Conservation (phyloP, 2,888 invertebrate genomes). For the Oscheius myriophilus region DNA sequence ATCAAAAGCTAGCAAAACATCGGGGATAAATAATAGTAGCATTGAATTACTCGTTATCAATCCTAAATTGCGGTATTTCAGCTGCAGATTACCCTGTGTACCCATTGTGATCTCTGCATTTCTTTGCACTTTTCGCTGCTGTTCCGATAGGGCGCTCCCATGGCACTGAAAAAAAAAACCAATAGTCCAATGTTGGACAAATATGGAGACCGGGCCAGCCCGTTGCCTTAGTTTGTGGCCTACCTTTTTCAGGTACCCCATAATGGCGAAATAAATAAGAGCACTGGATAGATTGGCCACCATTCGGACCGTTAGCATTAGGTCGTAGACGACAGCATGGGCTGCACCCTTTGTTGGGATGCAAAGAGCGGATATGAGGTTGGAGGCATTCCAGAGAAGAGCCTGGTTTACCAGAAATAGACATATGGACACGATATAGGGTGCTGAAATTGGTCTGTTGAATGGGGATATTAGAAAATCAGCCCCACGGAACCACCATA, state of each 20-base stretch:
- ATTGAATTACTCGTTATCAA: slow-evolving; percentile 32
- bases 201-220: too few species aligned
- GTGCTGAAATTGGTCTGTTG: slow-evolving; percentile 34
- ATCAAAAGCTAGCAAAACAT: slow-evolving; percentile 36
- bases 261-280: slow-evolving; percentile 34
- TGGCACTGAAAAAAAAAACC: too few species aligned
- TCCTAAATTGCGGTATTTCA: background rate
- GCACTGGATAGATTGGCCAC: slow-evolving; percentile 37
- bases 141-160: too few species aligned
- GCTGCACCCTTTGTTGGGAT: slow-evolving; percentile 44
- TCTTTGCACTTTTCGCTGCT: too few species aligned
- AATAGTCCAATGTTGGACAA: too few species aligned
- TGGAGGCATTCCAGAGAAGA: slow-evolving; percentile 18
- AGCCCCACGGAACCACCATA: too few species aligned
- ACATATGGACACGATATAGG: slow-evolving; percentile 11
- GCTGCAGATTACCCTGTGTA: too few species aligned
- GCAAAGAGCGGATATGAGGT: slow-evolving; percentile 29
- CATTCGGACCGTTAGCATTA: slow-evolving; percentile 40
- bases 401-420: slow-evolving; percentile 30
- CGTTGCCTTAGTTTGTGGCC: too few species aligned
- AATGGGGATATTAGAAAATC: too few species aligned
- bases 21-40: slow-evolving; percentile 37
- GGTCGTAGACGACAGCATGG: slow-evolving; percentile 39
- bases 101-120: too few species aligned
- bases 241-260: slow-evolving; percentile 30